A percentile compares a stretch with the other conserved stretches of the same genome.
These are phyloP conservation scores for Cepaea nemoralis DNA, from an alignment of 1,140 invertebrate species.

Conservation along the genomic window DNA sequence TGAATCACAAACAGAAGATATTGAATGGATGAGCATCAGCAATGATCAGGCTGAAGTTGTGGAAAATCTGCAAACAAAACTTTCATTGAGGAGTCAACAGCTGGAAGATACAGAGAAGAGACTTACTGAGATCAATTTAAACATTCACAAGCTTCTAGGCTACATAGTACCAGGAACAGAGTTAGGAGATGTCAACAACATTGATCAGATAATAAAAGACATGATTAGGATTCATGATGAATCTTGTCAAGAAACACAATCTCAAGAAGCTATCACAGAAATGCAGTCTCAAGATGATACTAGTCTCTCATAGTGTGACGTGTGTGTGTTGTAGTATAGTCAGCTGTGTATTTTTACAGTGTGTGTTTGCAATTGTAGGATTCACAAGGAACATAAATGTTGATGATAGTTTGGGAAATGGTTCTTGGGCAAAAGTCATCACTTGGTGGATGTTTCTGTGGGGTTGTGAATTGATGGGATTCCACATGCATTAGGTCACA, in stretches of 20 bases:
- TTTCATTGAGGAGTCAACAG: not conserved
- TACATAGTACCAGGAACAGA: slow-evolving; percentile 59
- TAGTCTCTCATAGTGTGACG: not conserved
- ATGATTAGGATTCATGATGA: slow-evolving; percentile 51
- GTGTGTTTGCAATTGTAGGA: no score
- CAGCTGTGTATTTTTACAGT: no score
- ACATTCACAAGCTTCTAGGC: slow-evolving; percentile 56
- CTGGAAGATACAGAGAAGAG: not conserved
- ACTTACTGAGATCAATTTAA: slow-evolving; percentile 2
- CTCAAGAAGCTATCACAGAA: not conserved
- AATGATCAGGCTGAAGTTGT: not conserved
- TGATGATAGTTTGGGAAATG: no score
- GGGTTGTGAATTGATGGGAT: no score
- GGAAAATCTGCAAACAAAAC: not conserved
- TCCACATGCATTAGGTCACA: no score
- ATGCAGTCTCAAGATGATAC: not conserved
- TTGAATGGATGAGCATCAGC: no score
- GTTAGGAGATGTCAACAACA: slow-evolving; percentile 48
- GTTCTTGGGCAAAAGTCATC: no score
- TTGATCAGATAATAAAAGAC: slow-evolving; percentile 56
- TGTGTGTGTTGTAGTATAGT: not conserved
- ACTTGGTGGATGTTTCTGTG: no score
- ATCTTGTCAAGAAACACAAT: not conserved
- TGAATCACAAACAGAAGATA: not conserved
- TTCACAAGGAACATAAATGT: no score